Percentiles rank a stretch among this genome's conserved stretches.
Evolutionary conservation across 2,113 vertebrate species (phyloP).

Genomic region (Hirundichthys speculiger): DNA sequence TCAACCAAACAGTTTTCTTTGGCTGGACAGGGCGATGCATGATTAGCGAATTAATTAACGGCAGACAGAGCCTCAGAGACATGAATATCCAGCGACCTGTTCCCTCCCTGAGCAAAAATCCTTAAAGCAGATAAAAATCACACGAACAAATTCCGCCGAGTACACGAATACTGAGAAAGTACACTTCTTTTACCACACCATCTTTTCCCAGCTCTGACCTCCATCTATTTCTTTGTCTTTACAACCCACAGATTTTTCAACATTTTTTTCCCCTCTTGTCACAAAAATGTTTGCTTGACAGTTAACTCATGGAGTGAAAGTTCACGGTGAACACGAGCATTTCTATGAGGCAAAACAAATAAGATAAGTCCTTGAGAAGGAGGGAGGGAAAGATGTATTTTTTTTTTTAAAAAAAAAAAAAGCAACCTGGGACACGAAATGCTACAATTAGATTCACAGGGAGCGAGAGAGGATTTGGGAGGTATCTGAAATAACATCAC

Average conservation of each 20-base stretch:
- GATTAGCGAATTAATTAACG: conserved; percentile 13
- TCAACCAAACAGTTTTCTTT: conserved; percentile 8
- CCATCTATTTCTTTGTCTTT: too few relatives aligned
- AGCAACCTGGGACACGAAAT: conserved; percentile 2
- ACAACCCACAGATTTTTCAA: too few relatives aligned
- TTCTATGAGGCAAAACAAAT: neutral
- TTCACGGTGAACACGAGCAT: neutral
- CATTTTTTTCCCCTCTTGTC: too few relatives aligned
- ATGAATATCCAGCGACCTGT: neutral
- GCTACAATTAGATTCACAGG: neutral
- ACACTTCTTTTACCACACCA: too few relatives aligned
- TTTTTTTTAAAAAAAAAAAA: too few relatives aligned
- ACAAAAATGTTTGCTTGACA: neutral
- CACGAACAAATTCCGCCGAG: too few relatives aligned
- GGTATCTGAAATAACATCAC: conserved; percentile 20
- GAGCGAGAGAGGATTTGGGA: too few relatives aligned
- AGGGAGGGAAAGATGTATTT: conserved; percentile 9
- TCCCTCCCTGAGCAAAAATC: too few relatives aligned
- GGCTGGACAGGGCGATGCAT: conserved; percentile 11
- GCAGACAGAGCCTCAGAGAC: conserved; percentile 13
- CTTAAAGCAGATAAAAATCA: too few relatives aligned
- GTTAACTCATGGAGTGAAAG: neutral
- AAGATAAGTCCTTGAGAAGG: neutral
- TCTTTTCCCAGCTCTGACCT: too few relatives aligned
- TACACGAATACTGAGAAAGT: too few relatives aligned